Evolutionary conservation across 2,888 invertebrate species (phyloP).

Genomic region (Helobdella robusta): DNA sequence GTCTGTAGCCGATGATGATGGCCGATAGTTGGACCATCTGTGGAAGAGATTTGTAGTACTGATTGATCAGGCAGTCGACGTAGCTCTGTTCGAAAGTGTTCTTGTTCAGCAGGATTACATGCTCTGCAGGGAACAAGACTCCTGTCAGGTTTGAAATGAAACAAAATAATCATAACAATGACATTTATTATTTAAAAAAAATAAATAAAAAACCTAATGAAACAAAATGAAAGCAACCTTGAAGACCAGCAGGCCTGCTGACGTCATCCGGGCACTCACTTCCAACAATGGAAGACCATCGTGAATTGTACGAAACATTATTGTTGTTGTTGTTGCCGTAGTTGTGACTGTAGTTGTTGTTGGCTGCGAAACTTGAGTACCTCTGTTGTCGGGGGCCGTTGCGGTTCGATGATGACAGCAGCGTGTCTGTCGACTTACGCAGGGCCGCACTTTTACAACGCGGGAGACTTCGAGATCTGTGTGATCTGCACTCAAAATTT

Average conservation of each 20-base stretch:
- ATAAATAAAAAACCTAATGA: too few relatives aligned
- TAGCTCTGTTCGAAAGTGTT: conserved; percentile 32
- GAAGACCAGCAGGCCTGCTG: background rate
- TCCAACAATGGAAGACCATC: background rate
- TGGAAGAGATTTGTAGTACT: conserved; percentile 29
- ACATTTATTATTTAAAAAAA: too few relatives aligned
- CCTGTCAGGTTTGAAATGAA: too few relatives aligned
- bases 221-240: too few relatives aligned
- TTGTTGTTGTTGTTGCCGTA: too few relatives aligned
- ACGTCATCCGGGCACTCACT: background rate
- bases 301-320: background rate
- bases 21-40: conserved; percentile 30
- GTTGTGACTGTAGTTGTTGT: background rate
- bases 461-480: conserved; percentile 3
- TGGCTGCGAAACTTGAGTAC: background rate
- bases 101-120: conserved; percentile 29
- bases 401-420: background rate
- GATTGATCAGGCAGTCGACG: conserved; percentile 25
- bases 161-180: too few relatives aligned
- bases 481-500: background rate
- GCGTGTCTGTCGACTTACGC: conserved; percentile 17
- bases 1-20: conserved; percentile 26
- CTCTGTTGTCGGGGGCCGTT: conserved; percentile 10
- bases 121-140: conserved; percentile 28
- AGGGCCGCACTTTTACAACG: conserved; percentile 14